phyloP scores from a whole-genome alignment of 1,140 invertebrate species.

The Orchestia grillus region DNA sequence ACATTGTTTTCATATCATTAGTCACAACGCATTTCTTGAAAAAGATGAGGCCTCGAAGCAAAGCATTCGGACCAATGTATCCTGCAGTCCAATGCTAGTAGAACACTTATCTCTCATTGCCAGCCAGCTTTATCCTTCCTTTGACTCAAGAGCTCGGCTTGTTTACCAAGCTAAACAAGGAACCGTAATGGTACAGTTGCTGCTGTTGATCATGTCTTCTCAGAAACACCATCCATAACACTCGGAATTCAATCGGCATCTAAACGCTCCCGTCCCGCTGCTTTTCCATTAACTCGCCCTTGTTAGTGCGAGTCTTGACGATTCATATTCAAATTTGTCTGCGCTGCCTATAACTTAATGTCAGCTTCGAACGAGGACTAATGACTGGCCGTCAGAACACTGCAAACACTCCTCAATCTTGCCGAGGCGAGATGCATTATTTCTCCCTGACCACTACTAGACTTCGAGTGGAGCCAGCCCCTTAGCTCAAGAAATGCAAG shows the following conservation, averaged over 20 bases:
- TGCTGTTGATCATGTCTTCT: not conserved
- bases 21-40: too few species aligned
- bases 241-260: constrained; percentile 33
- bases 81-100: not conserved
- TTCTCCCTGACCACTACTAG: not conserved
- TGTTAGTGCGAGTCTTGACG: constrained; percentile 30
- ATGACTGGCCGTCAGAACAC: constrained; percentile 30
- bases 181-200: not conserved
- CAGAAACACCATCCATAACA: constrained; percentile 6
- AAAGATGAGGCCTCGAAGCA: not conserved
- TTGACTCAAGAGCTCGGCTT: not conserved
- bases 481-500: not conserved
- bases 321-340: constrained; percentile 43
- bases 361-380: constrained; percentile 14
- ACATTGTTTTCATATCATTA: too few species aligned
- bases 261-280: constrained; percentile 24
- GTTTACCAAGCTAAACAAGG: not conserved
- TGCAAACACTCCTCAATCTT: constrained; percentile 30
- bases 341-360: constrained; percentile 33
- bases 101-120: not conserved
- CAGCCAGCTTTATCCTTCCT: not conserved
- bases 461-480: not conserved
- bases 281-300: constrained; percentile 16
- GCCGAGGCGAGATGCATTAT: not conserved
- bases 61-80: not conserved